Evolutionary conservation across 2,888 invertebrate genomes (phyloP), one percentile per base, ranked within the genome.

Genomic region (Zhengitettix transpicula): DNA sequence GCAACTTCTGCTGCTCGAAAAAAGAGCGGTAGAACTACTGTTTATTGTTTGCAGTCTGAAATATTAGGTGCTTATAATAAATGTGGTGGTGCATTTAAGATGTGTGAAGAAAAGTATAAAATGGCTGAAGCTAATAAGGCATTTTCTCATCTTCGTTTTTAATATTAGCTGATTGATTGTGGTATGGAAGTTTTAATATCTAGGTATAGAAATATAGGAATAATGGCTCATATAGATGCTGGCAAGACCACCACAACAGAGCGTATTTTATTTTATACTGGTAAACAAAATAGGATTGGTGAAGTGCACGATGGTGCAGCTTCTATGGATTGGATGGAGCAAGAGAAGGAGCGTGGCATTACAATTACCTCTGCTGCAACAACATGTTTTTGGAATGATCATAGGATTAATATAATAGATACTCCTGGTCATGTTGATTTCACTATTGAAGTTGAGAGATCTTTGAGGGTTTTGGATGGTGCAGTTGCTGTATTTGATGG

Each of bases 281-380:
- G 74, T 7, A 63, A 67, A 41, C 70, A 67, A 55, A 57, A 63
- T 5, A 64, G 62, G 14, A 69, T 74, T 61, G 74, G 74, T 42
- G 74, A 75, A 66, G 73, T 75, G 7, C 72, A 75, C 64, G 70
- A 72, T 59, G 75, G 75, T 15, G 72, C 71, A 59, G 74, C 75
- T 0, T 68, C 72, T 41, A 75, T 72, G 66, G 81, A 81, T 67
- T 82, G 75, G 66, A 73, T 82, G 74, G 77, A 75, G 41, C 78
- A 80, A 65, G 81, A 82, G 66, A 67, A 81, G 57, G 77, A 78
- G 63, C 67, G 81, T 63, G 75, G 76, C 3, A 81, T 81, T 63
- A 82, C 81, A 2, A 80, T 81, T 52, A 77, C 76, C 40, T 78
- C 80, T n/a, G 81, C 82, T 9, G 78, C 79, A 1, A 76, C 81